Evolutionary conservation across 2,797 vertebrate species (phyloP).

Genomic region (Clarias pachynema): DNA sequence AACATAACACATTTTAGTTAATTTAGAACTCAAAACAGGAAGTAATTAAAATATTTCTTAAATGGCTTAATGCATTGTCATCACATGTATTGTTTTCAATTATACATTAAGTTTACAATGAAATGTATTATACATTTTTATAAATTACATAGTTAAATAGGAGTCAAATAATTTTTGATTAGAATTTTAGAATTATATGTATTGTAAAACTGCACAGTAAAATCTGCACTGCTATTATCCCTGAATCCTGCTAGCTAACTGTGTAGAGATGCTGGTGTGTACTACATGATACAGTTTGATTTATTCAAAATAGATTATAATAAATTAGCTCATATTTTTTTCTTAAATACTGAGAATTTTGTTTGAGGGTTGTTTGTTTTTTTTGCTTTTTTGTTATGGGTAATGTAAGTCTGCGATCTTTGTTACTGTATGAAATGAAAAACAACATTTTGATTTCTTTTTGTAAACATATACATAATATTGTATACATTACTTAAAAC

Average conservation of each 20-base stretch:
- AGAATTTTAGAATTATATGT: not conserved
- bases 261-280: not conserved
- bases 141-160: not conserved
- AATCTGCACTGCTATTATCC: not conserved
- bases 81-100: no score
- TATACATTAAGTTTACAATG: no score
- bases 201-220: not conserved
- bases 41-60: not conserved
- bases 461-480: not conserved
- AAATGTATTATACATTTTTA: no score
- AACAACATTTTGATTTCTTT: not conserved
- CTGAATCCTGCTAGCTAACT: not conserved
- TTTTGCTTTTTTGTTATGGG: not conserved
- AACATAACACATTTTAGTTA: not conserved
- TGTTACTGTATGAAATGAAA: not conserved
- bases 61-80: not conserved
- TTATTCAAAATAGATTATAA: not conserved
- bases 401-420: not conserved
- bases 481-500: not conserved
- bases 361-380: not conserved
- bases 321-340: not conserved
- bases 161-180: not conserved
- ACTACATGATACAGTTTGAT: not conserved
- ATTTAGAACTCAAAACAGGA: not conserved
- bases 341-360: not conserved